These are phyloP conservation scores for Onychostoma macrolepis DNA, from an alignment of 2,113 vertebrate species.

Conservation along the genomic window DNA sequence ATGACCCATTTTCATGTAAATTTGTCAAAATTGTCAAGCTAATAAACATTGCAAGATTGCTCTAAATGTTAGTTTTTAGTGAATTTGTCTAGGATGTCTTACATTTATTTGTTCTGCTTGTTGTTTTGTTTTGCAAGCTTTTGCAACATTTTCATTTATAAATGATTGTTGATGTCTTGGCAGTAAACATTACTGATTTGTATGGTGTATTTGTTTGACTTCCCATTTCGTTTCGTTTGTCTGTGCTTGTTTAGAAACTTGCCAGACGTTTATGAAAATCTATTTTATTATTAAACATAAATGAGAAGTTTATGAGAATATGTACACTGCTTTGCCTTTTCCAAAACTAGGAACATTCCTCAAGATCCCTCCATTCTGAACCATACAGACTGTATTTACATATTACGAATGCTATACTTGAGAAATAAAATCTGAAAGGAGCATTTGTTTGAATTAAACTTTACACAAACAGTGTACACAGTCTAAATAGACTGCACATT, in stretches of 20 bases:
- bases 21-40: neutral
- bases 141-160: neutral
- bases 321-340: neutral
- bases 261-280: neutral
- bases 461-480: neutral
- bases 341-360: neutral
- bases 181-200: neutral
- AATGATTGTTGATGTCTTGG: neutral
- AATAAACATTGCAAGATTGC: neutral
- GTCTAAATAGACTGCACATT: constrained; percentile 13
- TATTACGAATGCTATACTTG: constrained; percentile 25
- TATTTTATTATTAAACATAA: neutral
- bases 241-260: neutral
- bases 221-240: neutral
- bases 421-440: neutral
- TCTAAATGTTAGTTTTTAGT: neutral
- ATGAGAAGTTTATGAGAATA: neutral
- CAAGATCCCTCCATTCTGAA: constrained; percentile 21
- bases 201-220: neutral
- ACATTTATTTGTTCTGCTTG: neutral
- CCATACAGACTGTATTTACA: constrained; percentile 38
- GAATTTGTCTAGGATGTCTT: neutral
- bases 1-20: neutral
- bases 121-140: neutral
- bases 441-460: constrained; percentile 18